Evolutionary conservation across 2,113 vertebrate genomes (phyloP).

Genomic region (Arvicanthis niloticus): DNA sequence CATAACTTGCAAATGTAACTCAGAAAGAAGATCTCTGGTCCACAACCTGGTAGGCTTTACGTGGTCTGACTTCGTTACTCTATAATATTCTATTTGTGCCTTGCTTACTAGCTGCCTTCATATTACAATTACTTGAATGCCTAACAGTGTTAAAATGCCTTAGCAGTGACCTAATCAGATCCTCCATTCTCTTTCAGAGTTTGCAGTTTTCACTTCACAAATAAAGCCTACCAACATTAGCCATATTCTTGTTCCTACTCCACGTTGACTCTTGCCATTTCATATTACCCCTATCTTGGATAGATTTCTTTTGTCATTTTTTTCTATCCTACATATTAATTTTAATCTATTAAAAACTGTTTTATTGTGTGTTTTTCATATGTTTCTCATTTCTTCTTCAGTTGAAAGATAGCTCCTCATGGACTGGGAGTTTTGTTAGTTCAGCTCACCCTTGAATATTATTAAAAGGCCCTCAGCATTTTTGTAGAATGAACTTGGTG

Average conservation of each 20-base stretch:
- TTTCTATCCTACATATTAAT: neutral
- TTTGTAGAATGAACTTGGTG: neutral
- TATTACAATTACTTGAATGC: neutral
- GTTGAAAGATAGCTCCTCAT: neutral
- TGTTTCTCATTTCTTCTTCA: neutral
- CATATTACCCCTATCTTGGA: neutral
- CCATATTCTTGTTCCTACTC: neutral
- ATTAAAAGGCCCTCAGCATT: neutral
- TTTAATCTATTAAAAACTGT: neutral
- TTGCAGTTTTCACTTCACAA: neutral
- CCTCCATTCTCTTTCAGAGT: neutral
- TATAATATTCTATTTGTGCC: neutral
- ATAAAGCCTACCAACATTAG: neutral
- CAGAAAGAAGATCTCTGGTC: neutral
- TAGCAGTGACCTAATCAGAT: neutral
- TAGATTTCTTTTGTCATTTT: neutral
- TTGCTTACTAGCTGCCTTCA: neutral
- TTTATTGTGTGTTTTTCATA: neutral
- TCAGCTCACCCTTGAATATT: neutral
- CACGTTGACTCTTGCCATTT: accelerated
- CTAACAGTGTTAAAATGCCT: neutral
- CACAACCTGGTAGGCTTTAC: neutral
- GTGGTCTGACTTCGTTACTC: neutral
- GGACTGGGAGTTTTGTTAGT: neutral
- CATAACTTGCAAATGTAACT: neutral